Evolutionary conservation across 1,140 invertebrate genomes (phyloP), one percentile per base, ranked within the genome.

Genomic region (Heterodera carotae): DNA sequence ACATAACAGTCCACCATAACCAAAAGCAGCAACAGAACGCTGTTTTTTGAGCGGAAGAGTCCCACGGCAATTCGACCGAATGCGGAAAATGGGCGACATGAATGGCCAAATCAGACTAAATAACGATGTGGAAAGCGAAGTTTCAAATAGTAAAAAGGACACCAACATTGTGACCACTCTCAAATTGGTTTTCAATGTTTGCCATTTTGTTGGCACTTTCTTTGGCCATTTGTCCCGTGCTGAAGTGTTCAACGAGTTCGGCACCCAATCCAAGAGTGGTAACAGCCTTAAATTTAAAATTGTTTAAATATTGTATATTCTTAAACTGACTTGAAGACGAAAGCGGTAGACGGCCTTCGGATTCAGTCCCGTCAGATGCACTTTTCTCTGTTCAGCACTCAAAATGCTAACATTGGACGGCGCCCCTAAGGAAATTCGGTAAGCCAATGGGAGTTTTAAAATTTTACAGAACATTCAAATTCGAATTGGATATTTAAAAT

Each of bases 391-490:
- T 18, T 72, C 69, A 8, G 76, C 39, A 18, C 53, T 34, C 5
- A 77, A 39, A 69, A 77, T 72, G 64, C 64, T 69, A 7, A 77
- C 76, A 27, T 77, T 77, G n/a, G 76, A 75, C 5, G 72, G 56
- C 27, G 72, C 12, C 25, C 64, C 72, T 74, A n/a, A n/a, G 18
- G 39, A 56, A 74, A 73, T 8, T 18, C 6, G 29, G 48, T 4
- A 43, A 43, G 39, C 39, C 6, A 43, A 43, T 43, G n/a, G n/a
- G n/a, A n/a, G n/a, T n/a, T n/a, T n/a, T n/a, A n/a, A n/a, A n/a
- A n/a, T n/a, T n/a, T n/a, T n/a, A n/a, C n/a, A n/a, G n/a, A n/a
- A n/a, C n/a, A n/a, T n/a, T n/a, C n/a, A n/a, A n/a, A n/a, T n/a
- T n/a, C n/a, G n/a, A n/a, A n/a, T n/a, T n/a, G n/a, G n/a, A n/a